phyloP scores from a whole-genome alignment of 2,888 invertebrate genomes.

The Octodonta nipae region DNA sequence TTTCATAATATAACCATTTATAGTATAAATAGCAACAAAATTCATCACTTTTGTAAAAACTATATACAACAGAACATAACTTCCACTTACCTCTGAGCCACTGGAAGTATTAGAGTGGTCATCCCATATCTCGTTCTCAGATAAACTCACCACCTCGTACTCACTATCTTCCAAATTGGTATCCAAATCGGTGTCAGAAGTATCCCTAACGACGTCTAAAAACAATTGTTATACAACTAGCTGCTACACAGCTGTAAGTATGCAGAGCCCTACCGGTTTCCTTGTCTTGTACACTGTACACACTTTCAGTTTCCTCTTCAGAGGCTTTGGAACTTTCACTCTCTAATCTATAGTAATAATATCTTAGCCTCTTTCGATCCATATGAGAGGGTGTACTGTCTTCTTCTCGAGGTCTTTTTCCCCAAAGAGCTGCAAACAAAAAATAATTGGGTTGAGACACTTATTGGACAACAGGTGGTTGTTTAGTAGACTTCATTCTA shows the following conservation, averaged over 20 bases:
- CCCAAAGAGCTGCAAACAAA: slow-evolving; percentile 17
- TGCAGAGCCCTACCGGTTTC: slow-evolving; percentile 47
- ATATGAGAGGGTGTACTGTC: slow-evolving; percentile 11
- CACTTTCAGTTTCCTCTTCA: slow-evolving; percentile 41
- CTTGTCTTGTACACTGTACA: slow-evolving; percentile 48
- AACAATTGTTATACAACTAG: no score
- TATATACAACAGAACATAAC: not conserved
- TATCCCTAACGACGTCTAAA: slow-evolving; percentile 32
- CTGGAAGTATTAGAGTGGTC: slow-evolving; percentile 27
- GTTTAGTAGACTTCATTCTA: no score
- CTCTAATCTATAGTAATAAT: slow-evolving; percentile 29
- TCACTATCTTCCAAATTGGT: slow-evolving; percentile 15
- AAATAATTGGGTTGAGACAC: no score
- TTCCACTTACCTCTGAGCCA: slow-evolving; percentile 38
- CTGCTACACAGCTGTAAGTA: slow-evolving; percentile 4
- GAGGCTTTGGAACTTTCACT: slow-evolving; percentile 33
- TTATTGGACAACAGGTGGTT: no score
- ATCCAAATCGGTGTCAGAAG: slow-evolving; percentile 30
- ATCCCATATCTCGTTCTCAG: slow-evolving; percentile 34
- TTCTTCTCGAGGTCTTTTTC: slow-evolving; percentile 16
- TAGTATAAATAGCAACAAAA: no score
- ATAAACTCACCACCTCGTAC: slow-evolving; percentile 35
- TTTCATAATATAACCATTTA: no score
- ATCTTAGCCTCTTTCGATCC: slow-evolving; percentile 16
- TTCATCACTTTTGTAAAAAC: no score